These are phyloP conservation scores for Furcula furcula DNA, from an alignment of 2,888 invertebrate species.

Conservation along the genomic window DNA sequence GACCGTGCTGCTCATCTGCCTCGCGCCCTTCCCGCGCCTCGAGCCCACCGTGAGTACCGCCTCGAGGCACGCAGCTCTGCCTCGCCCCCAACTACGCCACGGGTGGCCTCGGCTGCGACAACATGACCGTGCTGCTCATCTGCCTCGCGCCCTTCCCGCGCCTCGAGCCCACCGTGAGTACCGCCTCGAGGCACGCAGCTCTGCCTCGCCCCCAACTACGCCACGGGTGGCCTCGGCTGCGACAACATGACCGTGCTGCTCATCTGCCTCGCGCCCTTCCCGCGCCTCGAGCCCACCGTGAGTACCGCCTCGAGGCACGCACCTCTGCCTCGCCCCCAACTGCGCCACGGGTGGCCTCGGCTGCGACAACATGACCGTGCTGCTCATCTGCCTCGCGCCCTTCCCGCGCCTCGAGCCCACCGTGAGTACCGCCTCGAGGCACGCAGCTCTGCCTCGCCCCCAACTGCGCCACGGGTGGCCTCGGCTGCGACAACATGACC, in stretches of 20 bases:
- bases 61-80: constrained; percentile 14
- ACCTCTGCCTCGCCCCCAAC: constrained; percentile 91
- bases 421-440: constrained; percentile 28
- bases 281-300: constrained; percentile 38
- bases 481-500: constrained; percentile 99
- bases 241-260: constrained; percentile 99
- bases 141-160: constrained; percentile 82
- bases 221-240: constrained; percentile 97
- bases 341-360: constrained; percentile 97
- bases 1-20: constrained; percentile 96
- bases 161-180: constrained; percentile 37
- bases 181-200: background rate
- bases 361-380: constrained; percentile 99
- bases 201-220: constrained; percentile 95
- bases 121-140: constrained; percentile 97
- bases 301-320: constrained; percentile 14
- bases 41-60: constrained; percentile 40
- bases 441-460: constrained; percentile 87
- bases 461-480: constrained; percentile 96
- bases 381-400: constrained; percentile 88
- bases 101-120: constrained; percentile 98
- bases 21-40: constrained; percentile 72
- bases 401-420: constrained; percentile 46
- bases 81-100: constrained; percentile 97
- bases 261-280: constrained; percentile 84